Conservation (phyloP, 2,888 invertebrate genomes). For the Andricus quercusramuli region DNA sequence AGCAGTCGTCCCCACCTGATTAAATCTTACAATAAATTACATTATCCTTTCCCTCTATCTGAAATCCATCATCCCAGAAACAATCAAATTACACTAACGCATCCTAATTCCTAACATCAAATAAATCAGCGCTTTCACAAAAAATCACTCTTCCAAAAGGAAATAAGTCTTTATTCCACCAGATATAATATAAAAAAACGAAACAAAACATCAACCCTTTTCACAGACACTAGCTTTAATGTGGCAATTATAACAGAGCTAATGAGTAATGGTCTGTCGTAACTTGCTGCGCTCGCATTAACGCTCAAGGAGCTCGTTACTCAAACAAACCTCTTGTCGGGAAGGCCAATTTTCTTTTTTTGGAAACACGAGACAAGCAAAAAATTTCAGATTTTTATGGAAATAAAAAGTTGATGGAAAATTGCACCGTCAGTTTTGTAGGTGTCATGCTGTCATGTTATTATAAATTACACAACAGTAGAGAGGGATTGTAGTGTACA, state of each 20-base stretch:
- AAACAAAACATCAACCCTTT: slow-evolving; percentile 21
- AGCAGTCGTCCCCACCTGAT: not conserved
- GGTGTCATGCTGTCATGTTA: slow-evolving; percentile 8
- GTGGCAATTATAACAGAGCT: slow-evolving; percentile 40
- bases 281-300: slow-evolving; percentile 31
- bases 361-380: slow-evolving; percentile 11
- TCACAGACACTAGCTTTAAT: slow-evolving; percentile 33
- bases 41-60: not conserved
- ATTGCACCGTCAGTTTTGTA: not conserved
- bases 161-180: not conserved
- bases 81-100: not conserved
- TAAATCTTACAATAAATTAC: not conserved
- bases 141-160: not conserved
- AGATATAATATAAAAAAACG: not conserved
- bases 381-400: slow-evolving; percentile 22
- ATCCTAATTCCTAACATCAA: slow-evolving; percentile 2
- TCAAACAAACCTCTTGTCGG: slow-evolving; percentile 41
- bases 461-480: slow-evolving; percentile 16
- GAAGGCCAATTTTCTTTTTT: not conserved
- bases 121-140: slow-evolving; percentile 14
- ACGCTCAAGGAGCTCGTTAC: slow-evolving; percentile 40
- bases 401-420: not conserved
- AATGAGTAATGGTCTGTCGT: slow-evolving; percentile 41
- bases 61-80: slow-evolving; percentile 6
- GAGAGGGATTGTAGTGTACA: not conserved